Evolutionary conservation across 64 coral and sea anemone species (phyloP), one percentile per base, ranked within the genome.

Genomic region (Porites australiensis): DNA sequence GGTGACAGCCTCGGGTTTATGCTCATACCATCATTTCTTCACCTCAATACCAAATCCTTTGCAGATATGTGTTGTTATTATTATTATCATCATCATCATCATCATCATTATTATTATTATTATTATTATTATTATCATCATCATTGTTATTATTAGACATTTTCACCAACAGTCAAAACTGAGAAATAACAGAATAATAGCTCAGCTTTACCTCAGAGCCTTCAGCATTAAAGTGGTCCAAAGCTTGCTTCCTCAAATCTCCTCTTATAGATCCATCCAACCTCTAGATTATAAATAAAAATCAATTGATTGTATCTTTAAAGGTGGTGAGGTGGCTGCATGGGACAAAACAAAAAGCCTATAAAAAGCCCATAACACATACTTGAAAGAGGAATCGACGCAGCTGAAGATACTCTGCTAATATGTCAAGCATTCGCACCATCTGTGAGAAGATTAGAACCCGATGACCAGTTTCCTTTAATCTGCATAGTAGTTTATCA

Each of bases 381-480:
- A 99, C 98, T 88, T 99, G 98, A 46, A 96, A 99, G 14, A 94
- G 78, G 62, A 99, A 99, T 13, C 91, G 88, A 14, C 98, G 88
- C n/a, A 51, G 70, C 48, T 94, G 91, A 2, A 99, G 83, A 89
- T 99, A 99, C 11, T 99, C 98, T 2, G 98, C 98, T 18, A 99
- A 74, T 20, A 99, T 94, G 74, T 99, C 98, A 63, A 99, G 50
- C 98, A 99, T 99, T 44, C 98, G 88, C 13, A 99, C 98, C 98
- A 99, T 99, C 65, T 99, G 98, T 55, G 98, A 99, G 60, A 99
- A 99, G 70, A 99, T 99, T 8, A 99, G 72, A 22, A 99, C 98
- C 70, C 98, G 85, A 69, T 99, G 98, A 49, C 98, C 98, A 5
- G 98, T 99, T 64, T 99, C 98, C 53, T 99, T 99, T 3, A 99